phyloP scores from a whole-genome alignment of 2,113 vertebrate genomes.

The Phaetusa simplex region DNA sequence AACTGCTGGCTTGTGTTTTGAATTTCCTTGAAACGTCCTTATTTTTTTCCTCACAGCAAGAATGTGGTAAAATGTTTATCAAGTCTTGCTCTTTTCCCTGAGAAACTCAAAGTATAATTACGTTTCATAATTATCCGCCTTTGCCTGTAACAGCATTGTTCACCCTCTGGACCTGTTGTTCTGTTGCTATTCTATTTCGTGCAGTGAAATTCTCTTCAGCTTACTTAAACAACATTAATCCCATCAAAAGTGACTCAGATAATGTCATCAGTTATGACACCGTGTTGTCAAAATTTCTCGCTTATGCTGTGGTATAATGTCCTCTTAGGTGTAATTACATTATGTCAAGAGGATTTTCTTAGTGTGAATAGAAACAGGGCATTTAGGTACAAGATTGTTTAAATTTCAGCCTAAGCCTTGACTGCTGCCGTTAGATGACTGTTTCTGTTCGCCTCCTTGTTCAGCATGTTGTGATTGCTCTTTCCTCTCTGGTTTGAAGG shows the following conservation, averaged over 20 bases:
- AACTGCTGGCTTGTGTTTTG: not conserved
- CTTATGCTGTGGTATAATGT: not conserved
- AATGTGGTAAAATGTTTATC: conserved; percentile 47
- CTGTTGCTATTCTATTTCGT: not conserved
- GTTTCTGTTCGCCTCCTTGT: not conserved
- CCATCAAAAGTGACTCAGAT: conserved; percentile 50
- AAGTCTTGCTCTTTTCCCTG: conserved; percentile 59
- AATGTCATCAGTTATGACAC: conserved; percentile 28
- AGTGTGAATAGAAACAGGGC: not conserved
- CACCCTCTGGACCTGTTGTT: conserved; percentile 62
- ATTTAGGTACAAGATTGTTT: not conserved
- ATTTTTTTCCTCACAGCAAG: conserved; percentile 25
- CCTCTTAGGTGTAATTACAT: conserved; percentile 51
- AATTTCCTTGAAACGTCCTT: conserved; percentile 26
- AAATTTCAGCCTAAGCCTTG: not conserved
- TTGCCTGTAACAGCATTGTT: conserved; percentile 29
- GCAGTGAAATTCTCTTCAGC: conserved; percentile 8
- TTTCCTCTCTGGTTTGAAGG: not conserved
- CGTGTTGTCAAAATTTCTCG: not conserved
- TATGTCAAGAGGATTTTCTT: not conserved
- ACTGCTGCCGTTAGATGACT: not conserved
- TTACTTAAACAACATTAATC: conserved; percentile 53
- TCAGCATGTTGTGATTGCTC: rapidly evolving
- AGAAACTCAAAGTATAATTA: conserved; percentile 68
- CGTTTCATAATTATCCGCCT: conserved; percentile 64